phyloP scores from a whole-genome alignment of 2,797 vertebrate species.

The Neosalanx taihuensis region DNA sequence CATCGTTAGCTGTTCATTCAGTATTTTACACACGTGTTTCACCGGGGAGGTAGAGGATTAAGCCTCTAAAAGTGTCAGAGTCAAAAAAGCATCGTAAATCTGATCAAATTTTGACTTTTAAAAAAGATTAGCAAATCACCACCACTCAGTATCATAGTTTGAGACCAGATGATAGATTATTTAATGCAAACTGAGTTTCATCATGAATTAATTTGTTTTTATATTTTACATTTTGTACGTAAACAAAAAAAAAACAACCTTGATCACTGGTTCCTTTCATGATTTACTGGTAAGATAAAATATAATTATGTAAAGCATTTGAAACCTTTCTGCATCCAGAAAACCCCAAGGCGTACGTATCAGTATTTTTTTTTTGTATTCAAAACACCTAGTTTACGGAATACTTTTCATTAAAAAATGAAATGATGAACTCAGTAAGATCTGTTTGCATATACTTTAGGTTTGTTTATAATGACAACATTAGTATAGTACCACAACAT shows the following conservation, averaged over 20 bases:
- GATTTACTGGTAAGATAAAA: no score
- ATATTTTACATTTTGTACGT: not conserved
- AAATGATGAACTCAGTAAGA: slow-evolving; percentile 8
- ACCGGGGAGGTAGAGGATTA: no score
- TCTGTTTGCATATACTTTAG: slow-evolving; percentile 27
- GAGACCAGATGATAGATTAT: slow-evolving; percentile 3
- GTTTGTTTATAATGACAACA: slow-evolving; percentile 1
- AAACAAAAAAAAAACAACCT: not conserved
- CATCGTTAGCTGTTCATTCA: no score
- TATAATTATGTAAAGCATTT: no score
- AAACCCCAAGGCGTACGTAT: no score
- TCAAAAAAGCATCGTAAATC: no score
- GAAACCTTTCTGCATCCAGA: no score
- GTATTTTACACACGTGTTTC: no score
- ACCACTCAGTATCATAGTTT: slow-evolving; percentile 38
- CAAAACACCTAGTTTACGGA: no score
- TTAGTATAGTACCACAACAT: slow-evolving; percentile 8
- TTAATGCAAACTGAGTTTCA: slow-evolving; percentile 29
- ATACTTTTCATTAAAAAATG: no score
- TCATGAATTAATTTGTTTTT: not conserved
- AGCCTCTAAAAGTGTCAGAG: no score
- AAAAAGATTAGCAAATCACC: slow-evolving; percentile 57
- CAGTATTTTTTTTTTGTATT: no score
- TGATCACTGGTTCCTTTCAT: not conserved
- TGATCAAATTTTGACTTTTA: not conserved